A percentile compares a stretch with the other conserved stretches of the same genome.
These are phyloP conservation scores for Pitta sordida DNA, from an alignment of 2,113 vertebrate genomes.

Conservation along the genomic window DNA sequence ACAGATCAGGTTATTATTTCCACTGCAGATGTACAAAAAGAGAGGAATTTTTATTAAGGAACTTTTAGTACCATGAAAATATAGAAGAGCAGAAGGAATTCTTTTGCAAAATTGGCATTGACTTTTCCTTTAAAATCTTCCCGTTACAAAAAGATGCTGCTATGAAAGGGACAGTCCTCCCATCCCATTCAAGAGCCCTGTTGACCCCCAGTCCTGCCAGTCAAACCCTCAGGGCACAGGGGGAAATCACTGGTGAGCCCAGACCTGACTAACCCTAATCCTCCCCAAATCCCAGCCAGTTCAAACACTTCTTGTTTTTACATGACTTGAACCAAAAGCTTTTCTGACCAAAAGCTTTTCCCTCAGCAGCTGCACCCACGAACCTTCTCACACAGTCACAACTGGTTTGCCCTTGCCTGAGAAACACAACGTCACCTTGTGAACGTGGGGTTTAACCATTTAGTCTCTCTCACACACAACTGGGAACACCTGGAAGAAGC, in stretches of 20 bases:
- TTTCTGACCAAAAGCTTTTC: neutral
- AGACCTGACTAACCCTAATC: too few species aligned
- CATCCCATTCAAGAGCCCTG: too few species aligned
- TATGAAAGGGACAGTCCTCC: neutral
- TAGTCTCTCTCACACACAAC: rapidly evolving
- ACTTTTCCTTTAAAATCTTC: neutral
- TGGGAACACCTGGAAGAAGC: neutral
- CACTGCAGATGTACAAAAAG: neutral
- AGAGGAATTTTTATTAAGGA: neutral
- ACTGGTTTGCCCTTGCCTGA: neutral
- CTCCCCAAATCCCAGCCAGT: neutral
- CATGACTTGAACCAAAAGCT: neutral
- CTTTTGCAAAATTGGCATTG: neutral
- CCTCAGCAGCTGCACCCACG: rapidly evolving
- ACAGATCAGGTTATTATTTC: neutral
- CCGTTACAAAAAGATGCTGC: neutral
- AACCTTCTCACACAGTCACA: neutral
- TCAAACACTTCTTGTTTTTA: neutral
- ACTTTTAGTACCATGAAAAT: neutral
- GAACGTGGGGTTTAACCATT: neutral
- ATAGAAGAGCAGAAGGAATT: neutral
- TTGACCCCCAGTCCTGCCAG: too few species aligned
- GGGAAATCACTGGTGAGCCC: too few species aligned
- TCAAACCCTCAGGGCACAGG: too few species aligned
- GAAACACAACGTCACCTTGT: neutral